phyloP scores from a whole-genome alignment of 2,113 vertebrate genomes.

The Rhabdornis inornatus region DNA sequence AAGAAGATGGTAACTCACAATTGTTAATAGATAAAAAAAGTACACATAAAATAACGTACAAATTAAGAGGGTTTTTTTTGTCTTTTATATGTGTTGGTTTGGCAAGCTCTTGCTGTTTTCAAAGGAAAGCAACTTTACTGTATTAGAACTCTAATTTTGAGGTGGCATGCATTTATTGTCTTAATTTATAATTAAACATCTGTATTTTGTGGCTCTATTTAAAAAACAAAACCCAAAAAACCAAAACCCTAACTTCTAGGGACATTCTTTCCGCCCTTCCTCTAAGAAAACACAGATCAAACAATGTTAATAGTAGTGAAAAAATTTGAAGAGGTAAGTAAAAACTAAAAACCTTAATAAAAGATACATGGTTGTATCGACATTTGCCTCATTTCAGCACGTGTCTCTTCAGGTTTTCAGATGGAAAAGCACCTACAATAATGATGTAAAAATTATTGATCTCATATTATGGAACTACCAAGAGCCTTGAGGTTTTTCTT shows the following conservation, averaged over 20 bases:
- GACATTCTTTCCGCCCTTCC: conserved; percentile 48
- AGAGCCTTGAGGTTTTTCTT: conserved; percentile 52
- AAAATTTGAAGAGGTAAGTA: conserved; percentile 56
- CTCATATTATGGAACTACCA: conserved; percentile 66
- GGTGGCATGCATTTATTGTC: conserved; percentile 53
- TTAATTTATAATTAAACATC: conserved; percentile 57
- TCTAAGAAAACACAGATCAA: conserved; percentile 57
- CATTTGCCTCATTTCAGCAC: neutral
- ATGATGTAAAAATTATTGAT: conserved; percentile 52
- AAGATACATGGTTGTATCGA: neutral
- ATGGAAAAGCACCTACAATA: neutral
- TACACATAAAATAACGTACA: accelerated
- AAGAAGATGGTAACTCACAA: neutral
- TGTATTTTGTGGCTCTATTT: conserved; percentile 34
- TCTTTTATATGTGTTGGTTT: conserved; percentile 34
- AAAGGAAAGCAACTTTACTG: conserved; percentile 57
- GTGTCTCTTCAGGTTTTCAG: conserved; percentile 29
- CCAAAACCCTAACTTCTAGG: neutral
- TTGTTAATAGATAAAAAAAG: neutral
- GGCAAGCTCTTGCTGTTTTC: conserved; percentile 53
- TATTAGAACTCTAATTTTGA: conserved; percentile 63
- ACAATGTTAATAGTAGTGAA: conserved; percentile 43
- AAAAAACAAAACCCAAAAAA: neutral
- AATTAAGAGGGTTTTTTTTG: neutral
- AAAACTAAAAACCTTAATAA: conserved; percentile 56